These are phyloP conservation scores for Rousettus madagascariensis DNA, from an alignment of 2,797 vertebrate genomes.

Conservation along the genomic window DNA sequence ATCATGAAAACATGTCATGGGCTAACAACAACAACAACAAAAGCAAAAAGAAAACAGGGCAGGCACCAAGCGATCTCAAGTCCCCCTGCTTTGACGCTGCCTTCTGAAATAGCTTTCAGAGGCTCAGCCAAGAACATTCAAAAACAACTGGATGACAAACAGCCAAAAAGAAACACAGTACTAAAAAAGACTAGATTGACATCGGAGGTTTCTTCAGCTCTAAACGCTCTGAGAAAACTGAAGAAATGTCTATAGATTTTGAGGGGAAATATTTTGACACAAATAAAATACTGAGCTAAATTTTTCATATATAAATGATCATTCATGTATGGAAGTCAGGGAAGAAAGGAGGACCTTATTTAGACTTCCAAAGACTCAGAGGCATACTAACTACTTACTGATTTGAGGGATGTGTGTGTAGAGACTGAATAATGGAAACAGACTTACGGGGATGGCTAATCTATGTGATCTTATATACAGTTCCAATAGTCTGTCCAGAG, in stretches of 20 bases:
- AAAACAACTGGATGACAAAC: background rate
- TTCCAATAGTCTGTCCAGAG: background rate
- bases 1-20: background rate
- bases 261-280: background rate
- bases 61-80: background rate
- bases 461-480: background rate
- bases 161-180: background rate
- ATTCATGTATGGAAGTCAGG: background rate
- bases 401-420: background rate
- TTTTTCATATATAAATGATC: background rate
- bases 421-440: background rate
- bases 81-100: fast-evolving
- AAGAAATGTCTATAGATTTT: background rate
- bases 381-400: background rate
- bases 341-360: background rate
- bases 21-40: background rate
- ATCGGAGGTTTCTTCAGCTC: background rate
- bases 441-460: background rate
- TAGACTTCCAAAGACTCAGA: background rate
- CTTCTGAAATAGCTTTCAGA: background rate
- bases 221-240: background rate
- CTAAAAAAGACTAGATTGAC: background rate
- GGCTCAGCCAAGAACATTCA: background rate
- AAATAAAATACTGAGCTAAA: background rate
- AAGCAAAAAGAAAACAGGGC: background rate